Percentiles rank a stretch among this genome's conserved stretches.
These are phyloP conservation scores for Saguinus imperator DNA, from an alignment of 2,113 vertebrate species.

Conservation along the genomic window DNA sequence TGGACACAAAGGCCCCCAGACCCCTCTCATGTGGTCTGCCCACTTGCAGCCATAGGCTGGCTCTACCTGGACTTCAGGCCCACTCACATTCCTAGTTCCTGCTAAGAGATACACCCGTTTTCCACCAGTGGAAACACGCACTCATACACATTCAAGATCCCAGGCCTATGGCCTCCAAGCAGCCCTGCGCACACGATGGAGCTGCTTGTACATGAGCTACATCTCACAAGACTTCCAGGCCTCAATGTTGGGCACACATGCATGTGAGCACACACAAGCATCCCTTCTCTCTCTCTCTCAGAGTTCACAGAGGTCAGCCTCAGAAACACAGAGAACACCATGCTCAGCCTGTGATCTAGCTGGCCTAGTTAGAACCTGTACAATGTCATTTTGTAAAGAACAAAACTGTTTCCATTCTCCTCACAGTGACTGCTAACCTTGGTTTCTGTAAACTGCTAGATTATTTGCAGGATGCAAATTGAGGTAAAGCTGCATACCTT, in stretches of 20 bases:
- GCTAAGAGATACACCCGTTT: no score
- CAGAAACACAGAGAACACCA: not conserved
- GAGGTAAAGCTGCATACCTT: no score
- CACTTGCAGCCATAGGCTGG: not conserved
- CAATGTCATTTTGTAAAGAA: no score
- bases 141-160: not conserved
- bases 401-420: no score
- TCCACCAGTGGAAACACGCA: not conserved
- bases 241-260: fast-evolving
- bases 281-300: not conserved
- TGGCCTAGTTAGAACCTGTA: no score
- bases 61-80: not conserved
- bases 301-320: not conserved
- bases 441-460: no score
- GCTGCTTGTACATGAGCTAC: not conserved
- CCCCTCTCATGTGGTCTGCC: no score
- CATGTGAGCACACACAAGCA: no score
- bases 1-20: fast-evolving
- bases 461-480: no score
- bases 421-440: no score
- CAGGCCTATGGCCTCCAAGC: not conserved
- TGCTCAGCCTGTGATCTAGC: no score
- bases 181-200: no score
- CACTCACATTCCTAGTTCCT: not conserved
- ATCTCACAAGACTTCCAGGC: not conserved